Evolutionary conservation across 1,140 invertebrate species (phyloP).

Genomic region (Lordiphosa stackelbergi): DNA sequence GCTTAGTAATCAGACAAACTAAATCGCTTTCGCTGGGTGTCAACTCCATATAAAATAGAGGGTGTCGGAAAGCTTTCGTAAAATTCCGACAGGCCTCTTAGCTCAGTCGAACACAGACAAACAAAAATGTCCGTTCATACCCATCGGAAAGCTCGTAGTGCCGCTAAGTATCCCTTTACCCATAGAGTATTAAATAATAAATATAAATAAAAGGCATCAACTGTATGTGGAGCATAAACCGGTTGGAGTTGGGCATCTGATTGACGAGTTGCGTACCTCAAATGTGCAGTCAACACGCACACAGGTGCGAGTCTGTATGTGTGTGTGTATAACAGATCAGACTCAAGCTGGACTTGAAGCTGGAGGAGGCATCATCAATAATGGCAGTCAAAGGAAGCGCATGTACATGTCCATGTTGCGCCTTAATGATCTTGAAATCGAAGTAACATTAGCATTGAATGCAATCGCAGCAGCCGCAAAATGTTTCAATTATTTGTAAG

Average conservation of each 20-base stretch:
- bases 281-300: slow-evolving; percentile 56
- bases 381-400: slow-evolving; percentile 66
- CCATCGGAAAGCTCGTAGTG: too few species aligned
- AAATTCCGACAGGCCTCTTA: too few species aligned
- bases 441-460: slow-evolving; percentile 67
- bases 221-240: slow-evolving; percentile 59
- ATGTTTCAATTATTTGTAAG: slow-evolving; percentile 68
- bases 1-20: too few species aligned
- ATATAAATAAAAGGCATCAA: slow-evolving; percentile 24
- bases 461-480: slow-evolving; percentile 43
- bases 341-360: background rate
- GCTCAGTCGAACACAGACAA: too few species aligned
- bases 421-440: slow-evolving; percentile 69
- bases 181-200: slow-evolving; percentile 16
- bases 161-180: background rate
- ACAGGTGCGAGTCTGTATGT: slow-evolving; percentile 41
- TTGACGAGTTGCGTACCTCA: slow-evolving; percentile 70
- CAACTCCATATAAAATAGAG: too few species aligned
- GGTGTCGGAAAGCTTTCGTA: too few species aligned
- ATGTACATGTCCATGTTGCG: slow-evolving; percentile 64
- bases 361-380: slow-evolving; percentile 50
- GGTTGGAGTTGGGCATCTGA: slow-evolving; percentile 65
- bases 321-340: slow-evolving; percentile 3
- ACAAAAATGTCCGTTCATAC: too few species aligned
- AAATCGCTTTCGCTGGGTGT: too few species aligned